A percentile compares a stretch with the other conserved stretches of the same genome.
Conservation (phyloP, 2,113 vertebrate species). For the Nothoprocta perdicaria region DNA sequence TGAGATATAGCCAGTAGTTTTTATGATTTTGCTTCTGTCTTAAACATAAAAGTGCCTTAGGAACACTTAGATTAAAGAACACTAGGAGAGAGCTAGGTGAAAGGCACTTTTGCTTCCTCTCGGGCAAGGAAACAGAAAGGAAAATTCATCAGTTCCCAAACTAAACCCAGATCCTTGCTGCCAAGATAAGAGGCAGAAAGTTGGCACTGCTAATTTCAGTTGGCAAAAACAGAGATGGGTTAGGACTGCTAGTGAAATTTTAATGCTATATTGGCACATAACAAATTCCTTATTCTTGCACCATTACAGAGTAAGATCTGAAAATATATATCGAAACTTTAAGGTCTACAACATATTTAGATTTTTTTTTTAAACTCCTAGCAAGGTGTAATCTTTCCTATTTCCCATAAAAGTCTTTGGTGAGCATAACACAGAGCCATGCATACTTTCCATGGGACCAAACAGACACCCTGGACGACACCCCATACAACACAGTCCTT, state of each 20-base stretch:
- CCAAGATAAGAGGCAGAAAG: not conserved
- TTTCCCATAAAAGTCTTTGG: not conserved
- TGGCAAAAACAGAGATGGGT: not conserved
- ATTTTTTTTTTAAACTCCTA: not conserved
- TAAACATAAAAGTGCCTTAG: not conserved
- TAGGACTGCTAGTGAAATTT: not conserved
- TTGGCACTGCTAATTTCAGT: not conserved
- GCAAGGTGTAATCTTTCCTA: not conserved
- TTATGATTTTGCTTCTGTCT: not conserved
- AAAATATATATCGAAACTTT: not conserved
- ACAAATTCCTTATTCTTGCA: not conserved
- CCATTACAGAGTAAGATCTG: not conserved
- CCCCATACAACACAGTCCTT: not conserved
- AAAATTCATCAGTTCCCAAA: not conserved
- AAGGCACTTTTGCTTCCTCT: not conserved
- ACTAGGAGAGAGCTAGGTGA: not conserved
- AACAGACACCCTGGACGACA: not conserved
- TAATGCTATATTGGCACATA: not conserved
- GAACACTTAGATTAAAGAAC: not conserved
- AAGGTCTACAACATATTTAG: not conserved
- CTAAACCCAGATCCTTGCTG: not conserved
- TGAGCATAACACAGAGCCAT: not conserved
- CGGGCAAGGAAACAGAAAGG: not conserved
- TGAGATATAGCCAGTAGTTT: not conserved
- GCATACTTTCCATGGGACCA: not conserved